Evolutionary conservation across 1,140 invertebrate species (phyloP).

Genomic region (Papilio helenus): DNA sequence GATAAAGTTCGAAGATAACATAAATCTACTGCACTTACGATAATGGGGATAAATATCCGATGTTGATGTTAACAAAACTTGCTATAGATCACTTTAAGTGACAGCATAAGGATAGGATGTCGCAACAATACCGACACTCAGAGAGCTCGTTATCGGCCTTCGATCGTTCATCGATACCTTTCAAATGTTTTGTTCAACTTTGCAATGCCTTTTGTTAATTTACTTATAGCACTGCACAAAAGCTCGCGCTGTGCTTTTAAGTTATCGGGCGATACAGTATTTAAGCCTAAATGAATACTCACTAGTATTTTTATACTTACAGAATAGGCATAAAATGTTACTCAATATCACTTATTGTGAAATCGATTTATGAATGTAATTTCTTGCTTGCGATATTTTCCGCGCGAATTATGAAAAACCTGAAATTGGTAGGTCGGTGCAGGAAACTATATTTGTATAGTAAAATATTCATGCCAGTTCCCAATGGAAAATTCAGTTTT

Average conservation of each 20-base stretch:
- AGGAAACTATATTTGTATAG: no score
- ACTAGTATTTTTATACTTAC: neutral
- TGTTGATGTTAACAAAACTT: slow-evolving; percentile 27
- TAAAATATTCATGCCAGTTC: no score
- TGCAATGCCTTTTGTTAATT: slow-evolving; percentile 52
- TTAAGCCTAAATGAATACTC: neutral
- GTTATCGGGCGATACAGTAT: neutral
- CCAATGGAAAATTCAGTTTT: no score
- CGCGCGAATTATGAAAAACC: no score
- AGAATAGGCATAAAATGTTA: neutral
- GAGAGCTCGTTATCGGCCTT: slow-evolving; percentile 53
- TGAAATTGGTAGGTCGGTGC: no score
- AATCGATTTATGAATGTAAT: no score
- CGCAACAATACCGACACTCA: slow-evolving; percentile 68
- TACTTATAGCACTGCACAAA: neutral
- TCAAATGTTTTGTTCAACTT: slow-evolving; percentile 63
- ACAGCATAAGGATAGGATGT: slow-evolving; percentile 56
- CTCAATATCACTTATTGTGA: neutral
- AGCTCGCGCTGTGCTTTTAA: slow-evolving; percentile 18
- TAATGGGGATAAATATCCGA: slow-evolving; percentile 31
- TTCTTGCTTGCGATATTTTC: no score
- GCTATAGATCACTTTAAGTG: slow-evolving; percentile 43
- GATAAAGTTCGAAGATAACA: slow-evolving; percentile 9
- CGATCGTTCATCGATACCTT: slow-evolving; percentile 58
- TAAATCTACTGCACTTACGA: slow-evolving; percentile 16